These are phyloP conservation scores for Philhelius pedissequus DNA, from an alignment of 2,888 invertebrate species.

Conservation along the genomic window DNA sequence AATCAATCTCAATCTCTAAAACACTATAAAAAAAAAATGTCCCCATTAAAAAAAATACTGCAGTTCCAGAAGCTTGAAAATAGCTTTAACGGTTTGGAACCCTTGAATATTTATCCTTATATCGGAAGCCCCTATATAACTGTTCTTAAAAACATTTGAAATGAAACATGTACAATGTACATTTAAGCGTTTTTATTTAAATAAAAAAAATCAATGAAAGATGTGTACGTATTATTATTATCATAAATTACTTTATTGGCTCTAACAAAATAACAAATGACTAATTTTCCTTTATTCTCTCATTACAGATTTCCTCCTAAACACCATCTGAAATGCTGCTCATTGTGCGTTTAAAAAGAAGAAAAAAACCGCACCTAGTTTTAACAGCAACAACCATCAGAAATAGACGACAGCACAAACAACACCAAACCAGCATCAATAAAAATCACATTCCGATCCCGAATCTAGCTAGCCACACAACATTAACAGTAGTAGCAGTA, in stretches of 20 bases:
- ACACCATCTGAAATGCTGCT: slow-evolving; percentile 65
- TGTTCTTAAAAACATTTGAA: too few species aligned
- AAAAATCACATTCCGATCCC: slow-evolving; percentile 49
- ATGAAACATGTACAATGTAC: too few species aligned
- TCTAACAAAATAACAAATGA: background rate
- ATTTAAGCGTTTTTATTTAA: too few species aligned
- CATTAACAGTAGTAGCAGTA: slow-evolving; percentile 13
- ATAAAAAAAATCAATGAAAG: too few species aligned
- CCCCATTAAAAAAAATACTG: too few species aligned
- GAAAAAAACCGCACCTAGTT: slow-evolving; percentile 63
- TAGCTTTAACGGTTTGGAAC: too few species aligned
- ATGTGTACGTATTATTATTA: too few species aligned
- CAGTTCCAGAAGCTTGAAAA: too few species aligned
- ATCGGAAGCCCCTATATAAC: too few species aligned
- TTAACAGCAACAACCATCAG: slow-evolving; percentile 32
- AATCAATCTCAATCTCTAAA: too few species aligned
- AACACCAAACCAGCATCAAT: slow-evolving; percentile 9
- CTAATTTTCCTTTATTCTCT: background rate
- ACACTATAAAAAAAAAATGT: too few species aligned
- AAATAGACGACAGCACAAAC: slow-evolving; percentile 49
- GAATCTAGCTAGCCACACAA: slow-evolving; percentile 29
- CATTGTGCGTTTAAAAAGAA: slow-evolving; percentile 63
- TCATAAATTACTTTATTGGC: background rate
- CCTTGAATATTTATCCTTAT: too few species aligned
- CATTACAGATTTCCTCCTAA: slow-evolving; percentile 37